Base-by-base conservation (phyloP, 2,113 vertebrate species). In the Onychostruthus taczanowskii region DNA sequence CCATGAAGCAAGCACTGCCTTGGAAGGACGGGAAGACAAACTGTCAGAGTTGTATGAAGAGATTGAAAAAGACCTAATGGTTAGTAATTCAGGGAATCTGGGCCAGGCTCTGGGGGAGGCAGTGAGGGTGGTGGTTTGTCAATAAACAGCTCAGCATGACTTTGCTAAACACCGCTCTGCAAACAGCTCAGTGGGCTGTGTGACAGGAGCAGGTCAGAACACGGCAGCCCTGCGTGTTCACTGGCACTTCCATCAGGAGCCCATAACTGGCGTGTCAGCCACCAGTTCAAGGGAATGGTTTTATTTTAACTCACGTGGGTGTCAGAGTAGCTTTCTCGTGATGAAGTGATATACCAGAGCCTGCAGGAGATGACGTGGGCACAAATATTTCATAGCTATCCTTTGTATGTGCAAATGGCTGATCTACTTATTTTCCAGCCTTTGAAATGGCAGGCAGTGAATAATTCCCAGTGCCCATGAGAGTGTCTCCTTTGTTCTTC, bases 41-140 rank as follows among this genome's bases (percentile, higher is more conserved):
- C 96, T 99, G 18, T 98, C 98, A 0, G 47, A 94, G 30, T 61
- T 99, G 39, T 99, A 98, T 47, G 98, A 99, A 93, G 99, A 99
- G 87, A 98, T 99, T 3, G 99, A 99, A 95, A 99, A 97, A 93
- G 98, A 99, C 90, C 82, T 99, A 63, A 93, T 97, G 98, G 99
- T 99, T 93, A 90, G 96, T 89, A 94, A 90, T 33, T 53, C 67
- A 44, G 12, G 30, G 59, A 90, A 94, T 86, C 85, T 96, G 93
- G 76, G 93, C 76, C 88, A 90, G n/a, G 62, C 68, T 92, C 85
- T 81, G 96, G 73, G 66, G 90, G 89, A 92, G 93, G 90, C 61
- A 74, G 64, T 0, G 1, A 61, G 68, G 82, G 56, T 74, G 44
- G 83, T 86, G 88, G 56, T 95, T 96, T 83, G 79, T 93, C 90